These are phyloP conservation scores for Calliphora vomitoria DNA, from an alignment of 2,888 invertebrate species.

Conservation along the genomic window DNA sequence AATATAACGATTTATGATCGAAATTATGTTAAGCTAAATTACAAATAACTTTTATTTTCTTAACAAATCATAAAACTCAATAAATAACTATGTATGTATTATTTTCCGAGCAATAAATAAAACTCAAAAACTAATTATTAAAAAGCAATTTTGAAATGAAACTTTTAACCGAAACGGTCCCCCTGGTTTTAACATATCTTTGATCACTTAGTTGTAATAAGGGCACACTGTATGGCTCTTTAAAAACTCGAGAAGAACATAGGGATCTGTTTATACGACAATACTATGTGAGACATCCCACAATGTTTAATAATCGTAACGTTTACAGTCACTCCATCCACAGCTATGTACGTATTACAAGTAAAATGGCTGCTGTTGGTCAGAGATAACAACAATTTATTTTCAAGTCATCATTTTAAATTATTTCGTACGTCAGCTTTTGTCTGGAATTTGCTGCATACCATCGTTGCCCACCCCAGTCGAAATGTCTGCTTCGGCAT, in stretches of 20 bases:
- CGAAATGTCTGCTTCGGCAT: constrained; percentile 73
- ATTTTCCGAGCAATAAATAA: too few species aligned
- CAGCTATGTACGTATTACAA: neutral
- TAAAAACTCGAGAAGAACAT: neutral
- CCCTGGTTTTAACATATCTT: too few species aligned
- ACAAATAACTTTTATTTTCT: too few species aligned
- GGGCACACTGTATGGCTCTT: too few species aligned
- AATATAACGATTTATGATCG: too few species aligned
- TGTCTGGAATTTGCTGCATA: constrained; percentile 43
- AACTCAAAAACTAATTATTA: too few species aligned
- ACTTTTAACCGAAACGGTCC: too few species aligned
- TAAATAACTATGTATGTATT: too few species aligned
- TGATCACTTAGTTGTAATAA: too few species aligned
- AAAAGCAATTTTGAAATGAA: too few species aligned
- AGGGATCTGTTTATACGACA: constrained; percentile 7
- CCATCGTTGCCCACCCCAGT: constrained; percentile 36
- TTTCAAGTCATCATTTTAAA: constrained; percentile 83
- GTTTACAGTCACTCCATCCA: neutral
- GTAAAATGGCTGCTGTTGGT: constrained; percentile 79
- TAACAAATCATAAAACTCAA: too few species aligned
- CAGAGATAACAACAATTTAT: constrained; percentile 84
- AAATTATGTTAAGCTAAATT: too few species aligned
- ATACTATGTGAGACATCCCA: neutral
- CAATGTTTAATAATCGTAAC: neutral
- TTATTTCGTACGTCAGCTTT: constrained; percentile 80